Percentiles rank a stretch among this genome's conserved stretches.
Conservation (phyloP, 2,888 invertebrate genomes). For the Physocephala rufipes region DNA sequence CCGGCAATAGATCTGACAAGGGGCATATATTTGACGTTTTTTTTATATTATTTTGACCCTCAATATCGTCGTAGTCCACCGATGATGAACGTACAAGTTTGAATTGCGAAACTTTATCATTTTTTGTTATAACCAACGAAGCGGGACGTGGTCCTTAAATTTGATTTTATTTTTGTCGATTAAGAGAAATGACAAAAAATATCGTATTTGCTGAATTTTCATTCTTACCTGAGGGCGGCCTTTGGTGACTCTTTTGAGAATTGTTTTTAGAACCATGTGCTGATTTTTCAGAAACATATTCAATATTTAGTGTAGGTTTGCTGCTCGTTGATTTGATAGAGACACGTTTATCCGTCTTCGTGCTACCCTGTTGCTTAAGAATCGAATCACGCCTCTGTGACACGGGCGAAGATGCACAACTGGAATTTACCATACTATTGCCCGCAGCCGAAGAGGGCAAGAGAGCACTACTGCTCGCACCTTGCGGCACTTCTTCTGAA, state of each 20-base stretch:
- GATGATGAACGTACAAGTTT: constrained; percentile 64
- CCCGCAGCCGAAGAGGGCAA: constrained; percentile 46
- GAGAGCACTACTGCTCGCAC: constrained; percentile 40
- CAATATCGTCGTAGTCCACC: constrained; percentile 64
- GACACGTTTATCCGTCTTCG: constrained; percentile 63
- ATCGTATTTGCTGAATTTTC: background rate
- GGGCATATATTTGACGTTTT: constrained; percentile 42
- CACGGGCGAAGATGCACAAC: constrained; percentile 51
- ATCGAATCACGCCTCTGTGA: constrained; percentile 63
- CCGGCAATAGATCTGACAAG: constrained; percentile 56
- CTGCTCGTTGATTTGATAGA: constrained; percentile 59
- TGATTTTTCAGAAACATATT: constrained; percentile 60
- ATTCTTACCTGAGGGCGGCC: constrained; percentile 57
- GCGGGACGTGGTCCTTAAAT: constrained; percentile 62
- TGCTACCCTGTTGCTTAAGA: constrained; percentile 61
- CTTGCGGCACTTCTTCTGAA: constrained; percentile 49
- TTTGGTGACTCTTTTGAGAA: constrained; percentile 48
- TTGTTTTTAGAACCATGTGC: constrained; percentile 30
- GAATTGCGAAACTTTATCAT: constrained; percentile 59
- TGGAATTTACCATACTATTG: constrained; percentile 45
- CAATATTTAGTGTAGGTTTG: constrained; percentile 56
- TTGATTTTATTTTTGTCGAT: no score
- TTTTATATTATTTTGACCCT: constrained; percentile 56
- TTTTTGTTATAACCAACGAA: constrained; percentile 62
- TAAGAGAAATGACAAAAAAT: background rate